Evolutionary conservation across 2,113 vertebrate genomes (phyloP), one percentile per base, ranked within the genome.

Genomic region (Pitta sordida): DNA sequence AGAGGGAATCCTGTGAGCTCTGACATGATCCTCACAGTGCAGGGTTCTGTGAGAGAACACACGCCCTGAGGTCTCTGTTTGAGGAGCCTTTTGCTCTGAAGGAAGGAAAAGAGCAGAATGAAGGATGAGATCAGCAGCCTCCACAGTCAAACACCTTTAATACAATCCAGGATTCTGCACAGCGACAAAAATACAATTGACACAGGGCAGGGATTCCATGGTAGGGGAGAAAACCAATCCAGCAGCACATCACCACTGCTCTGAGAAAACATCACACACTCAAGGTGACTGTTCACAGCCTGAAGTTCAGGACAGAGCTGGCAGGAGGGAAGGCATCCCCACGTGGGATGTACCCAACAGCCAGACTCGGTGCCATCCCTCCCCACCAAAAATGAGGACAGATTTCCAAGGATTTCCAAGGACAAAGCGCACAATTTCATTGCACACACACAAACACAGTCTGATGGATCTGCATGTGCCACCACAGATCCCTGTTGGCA

Each of bases 131-230:
- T 32, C 71, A 64, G 68, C 6, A 51, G 27, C 36, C 68, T 69
- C 41, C 70, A 96, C 41, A 86, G 73, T 79, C 64, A 64, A 88
- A 88, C 32, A 83, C 26, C 26, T 96, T 95, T 90, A 91, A 91
- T 95, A 82, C 15, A 81, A 55, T 11, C 21, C 69, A 80, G 79
- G 68, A 83, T 59, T 83, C 44, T 65, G 67, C 37, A 86, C 29
- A 82, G 53, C 39, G 34, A 87, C 85, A 93, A 78, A 89, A 76
- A 69, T 16, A 87, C n/a, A 44, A 89, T 16, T 10, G 20, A 51
- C 0, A 2, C 7, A 83, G 90, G 56, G n/a, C 44, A 71, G 67
- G 1, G 1, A 82, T 34, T 82, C 32, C 46, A 48, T 37, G 11
- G 23, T 1, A 36, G 36, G 62, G 48, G 6, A 69, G 44, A 36